phyloP scores from a whole-genome alignment of 1,140 invertebrate species.

The Apis mellifera region Amel_HAv3.1 CM009935.2:10593001-10593500 shows the following conservation, averaged over 20 bases:
- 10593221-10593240: conserved; percentile 32
- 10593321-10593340: conserved; percentile 64
- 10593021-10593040: no score
- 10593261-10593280: neutral
- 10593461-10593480: conserved; percentile 63
- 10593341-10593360: conserved; percentile 70
- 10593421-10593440: conserved; percentile 54
- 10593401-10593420: conserved; percentile 58
- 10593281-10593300: conserved; percentile 18
- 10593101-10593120: no score
- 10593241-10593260: conserved; percentile 35
- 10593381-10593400: conserved; percentile 66
- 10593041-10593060: no score
- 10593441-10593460: conserved; percentile 67
- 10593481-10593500: conserved; percentile 61
- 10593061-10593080: no score
- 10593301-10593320: conserved; percentile 14
- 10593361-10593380: conserved; percentile 70
- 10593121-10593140: no score
- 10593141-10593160: conserved; percentile 1
- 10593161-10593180: conserved; percentile 17
- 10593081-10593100: no score
- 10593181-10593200: conserved; percentile 56
- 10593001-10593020: no score
- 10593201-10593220: conserved; percentile 42